Conservation (phyloP, 2,888 invertebrate species). For the Xanthostigma xanthostigma region DNA sequence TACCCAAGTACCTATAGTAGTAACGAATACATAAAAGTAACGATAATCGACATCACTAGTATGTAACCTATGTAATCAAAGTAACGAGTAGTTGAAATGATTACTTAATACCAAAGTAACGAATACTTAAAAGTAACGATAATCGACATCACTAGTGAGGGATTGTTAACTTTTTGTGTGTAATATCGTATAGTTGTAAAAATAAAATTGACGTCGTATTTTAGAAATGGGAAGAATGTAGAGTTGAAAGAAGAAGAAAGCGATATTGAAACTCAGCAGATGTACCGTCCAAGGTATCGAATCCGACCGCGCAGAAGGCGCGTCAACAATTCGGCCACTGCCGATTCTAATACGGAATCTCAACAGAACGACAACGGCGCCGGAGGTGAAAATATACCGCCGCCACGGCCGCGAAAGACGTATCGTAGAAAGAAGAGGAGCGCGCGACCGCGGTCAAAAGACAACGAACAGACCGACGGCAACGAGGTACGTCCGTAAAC, state of each 20-base stretch:
- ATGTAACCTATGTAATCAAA: no score
- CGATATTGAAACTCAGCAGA: slow-evolving; percentile 42
- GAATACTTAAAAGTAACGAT: no score
- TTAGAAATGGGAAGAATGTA: slow-evolving; percentile 43
- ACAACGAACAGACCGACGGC: no score
- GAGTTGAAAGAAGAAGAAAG: slow-evolving; percentile 53
- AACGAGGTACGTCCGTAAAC: no score
- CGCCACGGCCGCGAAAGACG: slow-evolving; percentile 1
- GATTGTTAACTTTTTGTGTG: no score
- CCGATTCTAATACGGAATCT: not conserved
- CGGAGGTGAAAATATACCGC: not conserved
- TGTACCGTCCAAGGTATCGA: slow-evolving; percentile 26
- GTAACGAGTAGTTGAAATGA: no score
- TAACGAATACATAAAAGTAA: no score
- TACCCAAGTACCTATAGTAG: no score
- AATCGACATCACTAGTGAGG: no score
- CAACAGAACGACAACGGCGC: slow-evolving; percentile 7
- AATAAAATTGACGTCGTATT: slow-evolving; percentile 3
- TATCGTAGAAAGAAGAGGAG: slow-evolving; percentile 2
- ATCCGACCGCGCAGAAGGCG: slow-evolving; percentile 7
- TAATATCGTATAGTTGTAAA: no score
- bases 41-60: no score
- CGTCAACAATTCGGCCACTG: slow-evolving; percentile 3
- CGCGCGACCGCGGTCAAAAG: not conserved
- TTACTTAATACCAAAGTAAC: no score